These are phyloP conservation scores for Ennomos erosarius DNA, from an alignment of 2,888 invertebrate genomes.

Conservation along the genomic window DNA sequence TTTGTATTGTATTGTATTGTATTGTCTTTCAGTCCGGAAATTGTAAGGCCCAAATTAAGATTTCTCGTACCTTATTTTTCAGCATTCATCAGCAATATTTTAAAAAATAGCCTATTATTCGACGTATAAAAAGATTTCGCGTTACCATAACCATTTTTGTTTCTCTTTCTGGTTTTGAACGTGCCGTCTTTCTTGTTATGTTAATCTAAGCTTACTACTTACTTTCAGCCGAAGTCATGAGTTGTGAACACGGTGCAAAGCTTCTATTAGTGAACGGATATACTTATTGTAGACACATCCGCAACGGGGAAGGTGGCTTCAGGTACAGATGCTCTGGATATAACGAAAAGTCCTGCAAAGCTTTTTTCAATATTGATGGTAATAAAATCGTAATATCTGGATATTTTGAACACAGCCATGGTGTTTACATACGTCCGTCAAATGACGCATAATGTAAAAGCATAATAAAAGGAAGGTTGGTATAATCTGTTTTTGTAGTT, in stretches of 20 bases:
- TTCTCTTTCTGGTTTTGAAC: no score
- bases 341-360: constrained; percentile 6
- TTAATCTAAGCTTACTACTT: constrained; percentile 14
- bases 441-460: constrained; percentile 21
- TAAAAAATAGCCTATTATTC: no score
- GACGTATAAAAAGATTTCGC: no score
- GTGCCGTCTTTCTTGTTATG: no score
- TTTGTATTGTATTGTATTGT: no score
- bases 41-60: no score
- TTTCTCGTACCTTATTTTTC: no score
- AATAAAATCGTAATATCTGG: not conserved
- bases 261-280: constrained; percentile 3
- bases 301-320: constrained; percentile 2
- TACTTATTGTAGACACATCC: constrained; percentile 2
- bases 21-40: no score
- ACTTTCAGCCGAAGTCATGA: constrained; percentile 11
- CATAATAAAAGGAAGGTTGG: not conserved
- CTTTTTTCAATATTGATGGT: constrained; percentile 1
- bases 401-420: constrained; percentile 18
- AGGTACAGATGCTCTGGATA: constrained; percentile 27
- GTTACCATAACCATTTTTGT: no score
- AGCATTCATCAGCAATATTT: no score
- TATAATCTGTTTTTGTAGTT: no score
- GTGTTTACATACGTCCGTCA: not conserved
- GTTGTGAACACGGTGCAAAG: not conserved